These are phyloP conservation scores for Shinisaurus crocodilurus DNA, from an alignment of 2,113 vertebrate genomes.

Conservation along the genomic window DNA sequence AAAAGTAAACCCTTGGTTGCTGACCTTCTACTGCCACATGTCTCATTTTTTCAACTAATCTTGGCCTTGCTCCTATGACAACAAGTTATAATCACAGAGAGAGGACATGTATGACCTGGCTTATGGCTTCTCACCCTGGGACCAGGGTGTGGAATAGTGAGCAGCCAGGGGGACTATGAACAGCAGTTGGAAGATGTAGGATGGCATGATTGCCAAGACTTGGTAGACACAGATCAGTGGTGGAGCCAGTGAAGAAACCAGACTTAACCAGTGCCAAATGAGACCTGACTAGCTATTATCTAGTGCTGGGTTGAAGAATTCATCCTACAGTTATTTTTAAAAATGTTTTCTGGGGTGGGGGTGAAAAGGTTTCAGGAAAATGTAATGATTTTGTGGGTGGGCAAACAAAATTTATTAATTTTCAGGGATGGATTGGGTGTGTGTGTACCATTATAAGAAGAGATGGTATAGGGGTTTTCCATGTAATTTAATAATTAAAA, in stretches of 20 bases:
- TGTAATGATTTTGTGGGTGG: too few species aligned
- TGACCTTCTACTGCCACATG: background rate
- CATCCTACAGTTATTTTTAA: too few species aligned
- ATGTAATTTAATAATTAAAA: too few species aligned
- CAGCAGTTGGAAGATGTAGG: background rate
- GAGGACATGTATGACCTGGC: background rate
- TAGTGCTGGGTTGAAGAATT: too few species aligned
- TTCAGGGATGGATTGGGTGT: too few species aligned
- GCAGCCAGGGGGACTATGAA: background rate
- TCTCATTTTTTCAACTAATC: background rate
- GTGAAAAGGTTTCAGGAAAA: background rate
- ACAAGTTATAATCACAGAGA: background rate
- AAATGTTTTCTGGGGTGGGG: too few species aligned
- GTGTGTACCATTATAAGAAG: too few species aligned
- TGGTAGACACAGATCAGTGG: background rate
- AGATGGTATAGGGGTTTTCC: too few species aligned
- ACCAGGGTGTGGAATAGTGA: background rate
- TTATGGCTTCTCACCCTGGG: background rate
- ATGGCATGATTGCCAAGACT: background rate
- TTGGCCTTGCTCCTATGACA: background rate
- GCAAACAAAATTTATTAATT: too few species aligned
- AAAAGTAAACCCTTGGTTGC: background rate
- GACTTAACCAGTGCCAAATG: too few species aligned
- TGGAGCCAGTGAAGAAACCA: background rate
- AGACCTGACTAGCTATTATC: too few species aligned